Base-by-base conservation (phyloP, 2,797 vertebrate species). In the Lerista edwardsae region DNA sequence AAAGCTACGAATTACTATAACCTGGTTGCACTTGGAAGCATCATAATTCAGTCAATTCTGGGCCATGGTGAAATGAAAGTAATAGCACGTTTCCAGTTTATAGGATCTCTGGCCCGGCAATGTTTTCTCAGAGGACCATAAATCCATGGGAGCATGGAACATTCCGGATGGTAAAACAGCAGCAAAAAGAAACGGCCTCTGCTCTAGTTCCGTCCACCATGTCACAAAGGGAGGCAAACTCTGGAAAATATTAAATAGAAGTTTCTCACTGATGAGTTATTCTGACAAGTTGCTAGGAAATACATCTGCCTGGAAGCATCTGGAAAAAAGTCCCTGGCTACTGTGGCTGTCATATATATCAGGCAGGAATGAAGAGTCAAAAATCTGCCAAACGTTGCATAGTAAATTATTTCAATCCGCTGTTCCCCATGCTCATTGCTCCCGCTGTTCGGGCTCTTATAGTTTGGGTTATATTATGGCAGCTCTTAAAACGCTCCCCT, bases 31-130 rank as follows among this genome's bases (percentile, higher is more conserved):
- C 55, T 86, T 76, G 65, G 73, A 71, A 71, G 73, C 3, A 59
- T 71, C n/a, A 82, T 86, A 69, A 86, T 77, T 86, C 74, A 86
- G 73, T 77, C 67, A 39, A 47, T 82, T 77, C 17, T n/a, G 74
- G 84, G 31, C 57, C 17, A 51, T 41, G 74, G 79, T 72, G 73
- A 64, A 72, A 86, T 31, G 84, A 51, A 77, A 64, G 41, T 68
- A 76, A 86, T 64, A 64, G 74, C 73, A 31, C 57, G 76, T 82
- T n/a, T 79, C 64, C 31, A 39, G 27, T 86, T 82, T 77, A 64
- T 69, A 81, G 74, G 65, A 86, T 76, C 41, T 39, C 41, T 15
- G 31, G 31, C 47, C 74, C 73, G 47, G 75, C 31, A 39, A 17
- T 62, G 55, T 21, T 64, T 39, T 55, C 64, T 62, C 14, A 3